Base-by-base conservation (phyloP, 2,888 invertebrate species). In the Nasonia oneida region DNA sequence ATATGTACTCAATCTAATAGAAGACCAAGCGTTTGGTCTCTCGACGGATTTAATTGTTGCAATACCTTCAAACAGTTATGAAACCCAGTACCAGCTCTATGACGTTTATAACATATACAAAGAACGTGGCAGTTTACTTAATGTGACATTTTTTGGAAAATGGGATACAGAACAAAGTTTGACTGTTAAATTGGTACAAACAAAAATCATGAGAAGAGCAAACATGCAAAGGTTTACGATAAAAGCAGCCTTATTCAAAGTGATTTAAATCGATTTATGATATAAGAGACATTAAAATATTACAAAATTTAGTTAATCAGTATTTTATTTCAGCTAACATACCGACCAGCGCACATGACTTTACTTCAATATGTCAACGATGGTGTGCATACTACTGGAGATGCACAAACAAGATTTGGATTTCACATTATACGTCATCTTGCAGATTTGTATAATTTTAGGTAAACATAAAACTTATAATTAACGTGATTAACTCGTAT, bases 81-180 rank as follows among this genome's bases (percentile, higher is more conserved):
- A 23, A 3, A 14, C 23, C 15, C 42, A 42, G 6, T 70, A 79
- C n/a, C 29, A 42, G 5, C 64, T 86, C 6, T 79, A 86, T 39
- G 86, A 86, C 37, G 71, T 70, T 3, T 86, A 83, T 15, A 86
- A 79, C 14, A n/a, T 53, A 1, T n/a, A n/a, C 2, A 79, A 61
- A n/a, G 61, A 57, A 6, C 73, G 79, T 1, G 83, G 86, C 3
- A 47, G 14, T 39, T 0, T 3, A 0, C 14, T 79, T 3, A 82
- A 86, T 37, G 47, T 86, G 0, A 76, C 82, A 12, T 75, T 33
- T 12, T 14, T 76, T 6, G 79, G 82, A n/a, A 37, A 42, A 6
- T 86, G 86, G 86, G 76, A 67, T 83, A 23, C 82, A 77, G 37
- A 78, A 87, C 18, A 86, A 78, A 87, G 88, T 42, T 33, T 79